Conservation (phyloP, 2,113 vertebrate genomes). For the Azemiops feae region DNA sequence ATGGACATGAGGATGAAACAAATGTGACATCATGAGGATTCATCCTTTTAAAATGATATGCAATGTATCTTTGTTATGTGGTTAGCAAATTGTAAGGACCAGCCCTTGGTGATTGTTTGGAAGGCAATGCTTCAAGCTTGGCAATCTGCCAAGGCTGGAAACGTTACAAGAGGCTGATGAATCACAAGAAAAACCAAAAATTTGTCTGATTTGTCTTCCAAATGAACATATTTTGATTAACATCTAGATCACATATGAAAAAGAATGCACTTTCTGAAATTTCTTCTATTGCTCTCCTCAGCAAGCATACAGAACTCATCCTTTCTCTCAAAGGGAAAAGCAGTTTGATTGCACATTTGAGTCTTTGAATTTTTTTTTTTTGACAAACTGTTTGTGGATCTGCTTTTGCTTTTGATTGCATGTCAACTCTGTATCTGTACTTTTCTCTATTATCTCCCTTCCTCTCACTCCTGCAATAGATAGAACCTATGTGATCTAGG, state of each 20-base stretch:
- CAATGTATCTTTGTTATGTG: not conserved
- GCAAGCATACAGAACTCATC: not conserved
- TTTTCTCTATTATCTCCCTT: not conserved
- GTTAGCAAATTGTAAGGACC: not conserved
- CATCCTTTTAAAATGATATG: not conserved
- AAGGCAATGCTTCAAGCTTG: not conserved
- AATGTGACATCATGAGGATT: not conserved
- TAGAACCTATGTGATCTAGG: not conserved
- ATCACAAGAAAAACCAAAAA: not conserved
- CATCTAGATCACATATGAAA: not conserved
- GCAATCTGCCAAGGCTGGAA: not conserved
- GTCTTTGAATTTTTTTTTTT: not conserved
- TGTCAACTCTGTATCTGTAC: not conserved
- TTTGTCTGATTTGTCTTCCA: not conserved
- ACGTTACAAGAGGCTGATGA: not conserved
- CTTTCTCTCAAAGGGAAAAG: not conserved
- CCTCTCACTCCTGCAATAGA: not conserved
- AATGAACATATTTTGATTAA: not conserved
- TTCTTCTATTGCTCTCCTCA: not conserved
- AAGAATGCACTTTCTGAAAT: not conserved
- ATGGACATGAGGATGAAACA: not conserved
- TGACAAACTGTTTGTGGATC: not conserved
- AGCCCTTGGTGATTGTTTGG: not conserved
- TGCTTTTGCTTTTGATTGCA: not conserved
- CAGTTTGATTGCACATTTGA: not conserved